These are phyloP conservation scores for Lasioglossum albipes DNA, from an alignment of 1,140 invertebrate genomes.

Conservation along the genomic window DNA sequence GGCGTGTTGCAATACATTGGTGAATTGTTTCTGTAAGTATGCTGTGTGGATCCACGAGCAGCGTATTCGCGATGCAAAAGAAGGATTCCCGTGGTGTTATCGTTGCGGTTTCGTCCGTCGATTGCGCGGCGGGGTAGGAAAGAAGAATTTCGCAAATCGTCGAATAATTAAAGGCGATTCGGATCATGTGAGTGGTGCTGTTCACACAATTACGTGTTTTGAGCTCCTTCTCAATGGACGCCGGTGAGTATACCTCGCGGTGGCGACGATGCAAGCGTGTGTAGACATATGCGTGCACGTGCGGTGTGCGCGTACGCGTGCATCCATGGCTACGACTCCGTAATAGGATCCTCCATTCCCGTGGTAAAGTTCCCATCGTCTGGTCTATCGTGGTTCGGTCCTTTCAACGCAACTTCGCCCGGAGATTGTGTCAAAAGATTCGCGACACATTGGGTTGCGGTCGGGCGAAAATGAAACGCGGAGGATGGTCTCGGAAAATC, in stretches of 20 bases:
- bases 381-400: conserved; percentile 52
- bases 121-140: conserved; percentile 7
- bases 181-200: conserved; percentile 73
- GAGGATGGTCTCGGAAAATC: neutral
- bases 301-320: neutral
- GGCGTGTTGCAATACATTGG: too few species aligned
- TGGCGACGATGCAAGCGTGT: conserved; percentile 34
- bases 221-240: conserved; percentile 68
- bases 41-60: neutral
- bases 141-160: conserved; percentile 64
- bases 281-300: neutral
- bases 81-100: neutral
- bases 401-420: conserved; percentile 49
- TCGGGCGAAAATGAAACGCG: conserved; percentile 19
- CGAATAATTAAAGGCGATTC: conserved; percentile 69
- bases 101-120: neutral
- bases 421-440: conserved; percentile 71
- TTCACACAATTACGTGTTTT: conserved; percentile 72
- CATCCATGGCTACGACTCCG: conserved; percentile 42
- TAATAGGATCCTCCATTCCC: conserved; percentile 67
- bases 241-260: conserved; percentile 53
- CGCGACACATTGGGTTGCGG: conserved; percentile 39
- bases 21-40: neutral
- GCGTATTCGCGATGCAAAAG: neutral
- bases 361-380: conserved; percentile 77